Evolutionary conservation across 2,888 invertebrate species (phyloP), one percentile per base, ranked within the genome.

Genomic region (Epiperipatus broadwayi): DNA sequence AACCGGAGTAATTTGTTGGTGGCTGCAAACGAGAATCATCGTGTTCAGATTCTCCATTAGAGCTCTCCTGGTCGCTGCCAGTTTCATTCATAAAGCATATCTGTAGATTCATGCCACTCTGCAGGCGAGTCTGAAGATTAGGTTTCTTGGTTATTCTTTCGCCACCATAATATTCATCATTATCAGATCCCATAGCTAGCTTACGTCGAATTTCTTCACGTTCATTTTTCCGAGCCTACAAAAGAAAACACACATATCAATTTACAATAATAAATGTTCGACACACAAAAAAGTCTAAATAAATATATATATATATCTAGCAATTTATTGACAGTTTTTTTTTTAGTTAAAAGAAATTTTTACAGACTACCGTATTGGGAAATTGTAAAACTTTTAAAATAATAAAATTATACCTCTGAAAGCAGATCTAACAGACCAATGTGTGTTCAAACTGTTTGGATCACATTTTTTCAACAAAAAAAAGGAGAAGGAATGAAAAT

Each of bases 51-150:
- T 10, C 32, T 32, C 8, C 31, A 38, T n/a, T n/a, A n/a, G n/a
- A n/a, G n/a, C n/a, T n/a, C n/a, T n/a, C n/a, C n/a, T n/a, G 75
- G 58, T 81, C 80, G 37, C 78, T 79, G 43, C 76, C 76, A 40
- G 78, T 78, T 59, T 89, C 85, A 59, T 87, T 85, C 79, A 87
- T 81, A 63, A 85, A 87, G 67, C 87, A 87, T 53, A 89, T 84
- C 68, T 85, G 85, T 37, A 87, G 73, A 65, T 84, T 85, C 76
- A 78, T 84, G 49, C 81, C 58, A 33, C 57, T 54, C 43, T 57
- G 58, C 50, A 85, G 69, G 50, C 85, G 67, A 46, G 84, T 74
- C 58, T 84, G 83, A 50, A 84, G 69, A 58, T 78, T 83, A 14
- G 84, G 80, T 59, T 84, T 85, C 49, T 77, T 71, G 45, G 77